A percentile compares a stretch with the other conserved stretches of the same genome.
Evolutionary conservation across 2,888 invertebrate species (phyloP).

Genomic region (Limenitis arthemis): DNA sequence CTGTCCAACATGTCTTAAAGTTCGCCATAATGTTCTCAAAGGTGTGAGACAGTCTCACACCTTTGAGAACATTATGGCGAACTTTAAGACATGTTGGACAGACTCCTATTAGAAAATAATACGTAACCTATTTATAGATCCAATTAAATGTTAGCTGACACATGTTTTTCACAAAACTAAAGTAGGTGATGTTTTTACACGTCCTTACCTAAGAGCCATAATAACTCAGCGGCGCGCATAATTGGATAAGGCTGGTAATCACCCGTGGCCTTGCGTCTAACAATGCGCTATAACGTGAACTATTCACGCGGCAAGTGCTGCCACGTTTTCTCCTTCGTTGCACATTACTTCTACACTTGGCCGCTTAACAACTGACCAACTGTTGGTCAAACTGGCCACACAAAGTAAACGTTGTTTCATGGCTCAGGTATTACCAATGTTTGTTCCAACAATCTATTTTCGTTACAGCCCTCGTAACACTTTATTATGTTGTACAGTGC

Average conservation of each 20-base stretch:
- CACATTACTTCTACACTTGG: conserved; percentile 13
- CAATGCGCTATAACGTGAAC: conserved; percentile 30
- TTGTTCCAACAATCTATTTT: conserved; percentile 16
- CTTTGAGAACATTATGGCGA: too few relatives aligned
- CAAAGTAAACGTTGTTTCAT: neutral
- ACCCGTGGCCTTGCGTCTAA: conserved; percentile 48
- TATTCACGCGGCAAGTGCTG: conserved; percentile 23
- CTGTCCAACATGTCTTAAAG: too few relatives aligned
- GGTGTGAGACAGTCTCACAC: too few relatives aligned
- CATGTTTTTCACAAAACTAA: conserved; percentile 3
- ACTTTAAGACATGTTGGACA: too few relatives aligned
- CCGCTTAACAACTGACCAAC: neutral
- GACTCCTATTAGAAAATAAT: too few relatives aligned
- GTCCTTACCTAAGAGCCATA: conserved; percentile 34
- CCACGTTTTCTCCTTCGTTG: conserved; percentile 15
- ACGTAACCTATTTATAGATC: too few relatives aligned
- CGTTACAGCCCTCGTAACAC: conserved; percentile 7
- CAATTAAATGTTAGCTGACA: too few relatives aligned
- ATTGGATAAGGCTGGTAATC: conserved; percentile 63
- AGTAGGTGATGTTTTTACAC: conserved; percentile 8
- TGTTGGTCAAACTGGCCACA: neutral
- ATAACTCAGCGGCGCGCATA: conserved; percentile 49
- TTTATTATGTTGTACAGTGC: conserved; percentile 5
- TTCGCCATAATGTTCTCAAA: too few relatives aligned
- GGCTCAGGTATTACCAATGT: conserved; percentile 6